phyloP scores from a whole-genome alignment of 2,113 vertebrate species.

The Pomatorhinus ruficollis region DNA sequence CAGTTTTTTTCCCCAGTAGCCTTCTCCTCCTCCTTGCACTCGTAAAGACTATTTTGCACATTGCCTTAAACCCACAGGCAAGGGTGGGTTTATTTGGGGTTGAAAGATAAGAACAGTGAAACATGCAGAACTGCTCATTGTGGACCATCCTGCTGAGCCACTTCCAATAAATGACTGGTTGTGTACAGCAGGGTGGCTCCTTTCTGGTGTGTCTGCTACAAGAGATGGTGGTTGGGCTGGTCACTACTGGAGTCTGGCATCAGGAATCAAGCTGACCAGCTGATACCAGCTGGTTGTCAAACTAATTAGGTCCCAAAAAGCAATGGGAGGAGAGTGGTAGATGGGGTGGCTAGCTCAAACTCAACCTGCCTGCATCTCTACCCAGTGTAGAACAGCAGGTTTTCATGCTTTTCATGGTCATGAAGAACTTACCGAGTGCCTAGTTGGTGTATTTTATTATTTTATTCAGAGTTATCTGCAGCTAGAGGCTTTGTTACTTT shows the following conservation, averaged over 20 bases:
- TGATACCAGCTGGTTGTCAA: background rate
- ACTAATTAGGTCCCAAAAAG: background rate
- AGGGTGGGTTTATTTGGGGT: background rate
- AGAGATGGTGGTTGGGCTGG: background rate
- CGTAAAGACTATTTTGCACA: background rate
- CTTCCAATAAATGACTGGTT: background rate
- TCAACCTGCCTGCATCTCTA: background rate
- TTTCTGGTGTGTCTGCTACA: background rate
- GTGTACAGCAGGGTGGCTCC: background rate
- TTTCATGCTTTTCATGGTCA: background rate
- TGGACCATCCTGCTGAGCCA: background rate
- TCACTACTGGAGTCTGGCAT: fast-evolving
- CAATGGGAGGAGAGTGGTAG: background rate
- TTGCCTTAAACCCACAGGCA: background rate
- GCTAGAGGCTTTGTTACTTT: background rate
- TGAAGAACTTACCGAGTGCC: background rate
- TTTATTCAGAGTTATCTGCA: background rate
- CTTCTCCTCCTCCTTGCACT: background rate
- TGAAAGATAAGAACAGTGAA: background rate
- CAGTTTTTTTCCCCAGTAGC: background rate
- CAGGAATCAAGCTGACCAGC: background rate
- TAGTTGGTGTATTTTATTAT: background rate
- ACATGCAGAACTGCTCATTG: background rate
- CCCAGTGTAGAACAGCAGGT: background rate
- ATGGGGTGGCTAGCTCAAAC: background rate